These are phyloP conservation scores for Argynnis bischoffii DNA, from an alignment of 2,888 invertebrate genomes.

Conservation along the genomic window DNA sequence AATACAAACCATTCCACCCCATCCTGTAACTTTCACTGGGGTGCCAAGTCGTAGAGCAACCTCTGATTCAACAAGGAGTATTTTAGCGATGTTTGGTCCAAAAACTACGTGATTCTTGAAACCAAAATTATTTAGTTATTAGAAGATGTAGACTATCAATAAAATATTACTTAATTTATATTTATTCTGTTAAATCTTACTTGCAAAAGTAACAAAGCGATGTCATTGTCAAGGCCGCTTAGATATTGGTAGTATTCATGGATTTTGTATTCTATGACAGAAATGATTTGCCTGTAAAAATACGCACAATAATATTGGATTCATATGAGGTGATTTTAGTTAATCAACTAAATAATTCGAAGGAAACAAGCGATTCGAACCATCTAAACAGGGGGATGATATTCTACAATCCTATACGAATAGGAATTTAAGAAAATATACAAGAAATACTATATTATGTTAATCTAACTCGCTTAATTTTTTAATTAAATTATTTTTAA, in stretches of 20 bases:
- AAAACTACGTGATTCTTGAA: constrained; percentile 55
- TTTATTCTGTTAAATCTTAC: constrained; percentile 42
- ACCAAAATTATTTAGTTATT: constrained; percentile 7
- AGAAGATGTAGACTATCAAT: background rate
- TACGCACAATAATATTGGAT: background rate
- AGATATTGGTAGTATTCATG: constrained; percentile 63
- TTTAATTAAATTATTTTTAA: no score
- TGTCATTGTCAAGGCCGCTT: constrained; percentile 62
- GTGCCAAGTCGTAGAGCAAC: constrained; percentile 45
- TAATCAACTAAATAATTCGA: no score
- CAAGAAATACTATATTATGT: no score
- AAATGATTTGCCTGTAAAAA: constrained; percentile 59
- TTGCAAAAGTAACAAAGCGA: constrained; percentile 61
- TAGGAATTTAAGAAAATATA: no score
- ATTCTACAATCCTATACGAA: no score
- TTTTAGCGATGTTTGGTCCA: constrained; percentile 51
- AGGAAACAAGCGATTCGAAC: no score
- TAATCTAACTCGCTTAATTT: no score
- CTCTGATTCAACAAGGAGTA: constrained; percentile 52
- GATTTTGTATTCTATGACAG: constrained; percentile 56
- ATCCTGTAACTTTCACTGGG: constrained; percentile 55
- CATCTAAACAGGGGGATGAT: no score
- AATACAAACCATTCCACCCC: constrained; percentile 53
- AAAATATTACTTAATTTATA: background rate
- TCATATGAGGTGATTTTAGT: no score